These are phyloP conservation scores for Datnioides undecimradiatus DNA, from an alignment of 2,113 vertebrate species.

Conservation along the genomic window DNA sequence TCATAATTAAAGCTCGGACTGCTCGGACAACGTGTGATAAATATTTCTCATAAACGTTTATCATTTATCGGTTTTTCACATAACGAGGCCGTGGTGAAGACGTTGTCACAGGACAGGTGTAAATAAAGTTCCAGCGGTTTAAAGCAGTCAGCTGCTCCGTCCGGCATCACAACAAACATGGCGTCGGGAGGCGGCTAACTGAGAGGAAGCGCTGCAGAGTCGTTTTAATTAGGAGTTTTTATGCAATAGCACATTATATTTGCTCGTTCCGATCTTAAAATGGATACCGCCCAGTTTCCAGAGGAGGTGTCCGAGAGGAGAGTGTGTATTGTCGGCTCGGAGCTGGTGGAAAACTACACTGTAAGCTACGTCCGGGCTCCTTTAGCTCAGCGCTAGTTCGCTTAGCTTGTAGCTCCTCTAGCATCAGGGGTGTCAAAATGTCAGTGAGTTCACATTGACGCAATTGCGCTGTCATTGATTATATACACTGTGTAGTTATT, in stretches of 20 bases:
- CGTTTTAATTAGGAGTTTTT: neutral
- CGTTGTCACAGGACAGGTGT: neutral
- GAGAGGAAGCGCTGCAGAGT: neutral
- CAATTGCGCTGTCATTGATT: accelerated
- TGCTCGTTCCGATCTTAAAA: constrained; percentile 30
- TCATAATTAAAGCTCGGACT: too few relatives aligned
- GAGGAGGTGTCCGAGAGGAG: constrained; percentile 85
- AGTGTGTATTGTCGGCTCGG: constrained; percentile 89
- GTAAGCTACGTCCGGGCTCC: constrained; percentile 66
- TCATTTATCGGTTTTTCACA: neutral
- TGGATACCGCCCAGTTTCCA: constrained; percentile 84
- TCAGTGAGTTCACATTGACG: neutral
- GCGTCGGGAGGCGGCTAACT: constrained; percentile 39
- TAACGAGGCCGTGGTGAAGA: accelerated
- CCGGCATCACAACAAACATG: constrained; percentile 78
- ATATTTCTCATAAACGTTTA: neutral
- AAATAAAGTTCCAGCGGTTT: constrained; percentile 57
- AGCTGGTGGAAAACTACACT: constrained; percentile 94
- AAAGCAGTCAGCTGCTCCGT: constrained; percentile 44
- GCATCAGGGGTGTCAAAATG: neutral
- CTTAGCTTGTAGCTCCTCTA: constrained; percentile 20
- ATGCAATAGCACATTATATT: neutral
- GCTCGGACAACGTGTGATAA: neutral
- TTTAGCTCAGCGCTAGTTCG: neutral
- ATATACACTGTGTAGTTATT: neutral